These are phyloP conservation scores for Melanotaenia parkinsoni DNA, from an alignment of 2,797 vertebrate genomes.

Conservation along the genomic window DNA sequence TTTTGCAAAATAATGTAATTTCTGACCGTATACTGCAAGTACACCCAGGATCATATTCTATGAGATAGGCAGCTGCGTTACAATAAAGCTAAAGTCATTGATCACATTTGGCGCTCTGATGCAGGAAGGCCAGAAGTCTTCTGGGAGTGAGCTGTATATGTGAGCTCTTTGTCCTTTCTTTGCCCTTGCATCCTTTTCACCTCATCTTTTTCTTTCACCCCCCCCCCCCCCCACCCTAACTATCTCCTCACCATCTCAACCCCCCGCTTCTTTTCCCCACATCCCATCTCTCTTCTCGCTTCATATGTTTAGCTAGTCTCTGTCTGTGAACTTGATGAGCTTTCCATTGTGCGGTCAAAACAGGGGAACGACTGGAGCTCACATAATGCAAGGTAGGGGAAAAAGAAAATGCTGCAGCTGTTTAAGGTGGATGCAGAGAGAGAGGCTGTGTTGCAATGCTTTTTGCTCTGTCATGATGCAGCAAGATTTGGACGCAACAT, in stretches of 20 bases:
- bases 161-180: slow-evolving; percentile 55
- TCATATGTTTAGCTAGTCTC: slow-evolving; percentile 30
- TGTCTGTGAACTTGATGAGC: slow-evolving; percentile 46
- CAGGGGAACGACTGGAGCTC: slow-evolving; percentile 82
- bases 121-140: slow-evolving; percentile 52
- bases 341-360: slow-evolving; percentile 58
- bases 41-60: background rate
- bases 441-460: slow-evolving; percentile 35
- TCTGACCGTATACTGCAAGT: background rate
- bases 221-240: background rate
- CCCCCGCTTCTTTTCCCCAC: background rate
- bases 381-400: slow-evolving; percentile 84
- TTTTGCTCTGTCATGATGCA: slow-evolving; percentile 55
- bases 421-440: slow-evolving; percentile 2
- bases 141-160: slow-evolving; percentile 39
- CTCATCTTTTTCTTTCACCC: slow-evolving; percentile 6
- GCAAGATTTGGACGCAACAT: slow-evolving; percentile 27
- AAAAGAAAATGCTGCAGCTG: slow-evolving; percentile 8
- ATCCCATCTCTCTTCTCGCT: slow-evolving; percentile 19
- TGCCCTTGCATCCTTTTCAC: slow-evolving; percentile 35
- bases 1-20: background rate
- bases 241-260: no score
- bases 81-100: slow-evolving; percentile 62
- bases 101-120: slow-evolving; percentile 45
- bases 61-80: slow-evolving; percentile 19